A percentile compares a stretch with the other conserved stretches of the same genome.
These are phyloP conservation scores for Callipepla squamata DNA, from an alignment of 2,113 vertebrate genomes.

Conservation along the genomic window DNA sequence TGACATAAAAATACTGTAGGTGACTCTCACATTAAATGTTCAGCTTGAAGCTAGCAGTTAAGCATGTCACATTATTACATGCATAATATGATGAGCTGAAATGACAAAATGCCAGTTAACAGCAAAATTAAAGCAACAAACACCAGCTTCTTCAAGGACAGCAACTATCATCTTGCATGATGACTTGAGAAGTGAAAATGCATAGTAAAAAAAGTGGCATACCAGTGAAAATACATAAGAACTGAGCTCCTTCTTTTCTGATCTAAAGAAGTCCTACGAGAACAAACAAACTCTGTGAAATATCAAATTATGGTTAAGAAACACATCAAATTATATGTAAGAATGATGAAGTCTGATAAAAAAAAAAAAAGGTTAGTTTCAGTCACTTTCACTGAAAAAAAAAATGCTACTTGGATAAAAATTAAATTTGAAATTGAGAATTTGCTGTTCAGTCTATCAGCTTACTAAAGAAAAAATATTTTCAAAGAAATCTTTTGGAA, in stretches of 20 bases:
- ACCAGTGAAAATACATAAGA: neutral
- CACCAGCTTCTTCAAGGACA: conserved; percentile 38
- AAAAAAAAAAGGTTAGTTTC: neutral
- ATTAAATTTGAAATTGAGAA: conserved; percentile 59
- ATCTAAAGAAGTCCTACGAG: neutral
- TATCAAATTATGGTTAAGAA: neutral
- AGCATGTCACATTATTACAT: conserved; percentile 64
- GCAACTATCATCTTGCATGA: neutral
- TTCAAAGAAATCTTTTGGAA: neutral
- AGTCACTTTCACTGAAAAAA: neutral
- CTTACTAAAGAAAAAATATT: neutral
- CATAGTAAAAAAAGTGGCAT: neutral
- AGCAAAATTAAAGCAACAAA: conserved; percentile 63
- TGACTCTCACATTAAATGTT: conserved; percentile 37
- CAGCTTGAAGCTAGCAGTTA: conserved; percentile 68
- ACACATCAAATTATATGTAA: neutral
- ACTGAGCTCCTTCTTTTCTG: neutral
- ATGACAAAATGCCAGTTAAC: conserved; percentile 57
- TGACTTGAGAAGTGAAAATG: neutral
- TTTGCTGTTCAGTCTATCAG: conserved; percentile 17
- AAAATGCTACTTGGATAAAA: conserved; percentile 49
- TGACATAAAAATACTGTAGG: conserved; percentile 27
- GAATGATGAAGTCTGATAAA: neutral
- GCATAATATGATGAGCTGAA: conserved; percentile 63
- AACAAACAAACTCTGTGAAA: neutral